phyloP scores from a whole-genome alignment of 2,888 invertebrate species.

The Lasioglossum oenotherae region DNA sequence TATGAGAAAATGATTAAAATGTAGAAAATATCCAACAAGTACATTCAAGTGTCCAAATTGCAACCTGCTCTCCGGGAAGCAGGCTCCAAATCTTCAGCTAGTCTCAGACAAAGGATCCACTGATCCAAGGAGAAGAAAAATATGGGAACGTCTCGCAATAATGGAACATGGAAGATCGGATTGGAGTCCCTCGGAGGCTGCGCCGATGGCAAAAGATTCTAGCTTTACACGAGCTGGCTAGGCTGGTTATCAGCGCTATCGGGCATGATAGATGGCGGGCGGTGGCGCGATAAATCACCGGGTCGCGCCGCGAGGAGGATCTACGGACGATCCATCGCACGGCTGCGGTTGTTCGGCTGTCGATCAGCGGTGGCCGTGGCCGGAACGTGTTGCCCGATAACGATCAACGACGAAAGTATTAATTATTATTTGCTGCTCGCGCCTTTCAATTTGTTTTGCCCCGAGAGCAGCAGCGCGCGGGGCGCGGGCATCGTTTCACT shows the following conservation, averaged over 20 bases:
- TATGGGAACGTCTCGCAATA: not conserved
- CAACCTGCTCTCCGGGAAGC: not conserved
- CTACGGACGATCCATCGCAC: constrained; percentile 57
- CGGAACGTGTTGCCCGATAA: constrained; percentile 55
- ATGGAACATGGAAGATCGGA: not conserved
- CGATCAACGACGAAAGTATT: constrained; percentile 73
- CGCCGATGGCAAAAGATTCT: constrained; percentile 51
- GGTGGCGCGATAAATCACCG: constrained; percentile 75
- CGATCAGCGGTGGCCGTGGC: constrained; percentile 62
- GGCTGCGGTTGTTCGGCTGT: constrained; percentile 58
- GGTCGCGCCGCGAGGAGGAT: constrained; percentile 66
- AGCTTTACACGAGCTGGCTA: constrained; percentile 54
- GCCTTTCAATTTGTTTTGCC: constrained; percentile 67
- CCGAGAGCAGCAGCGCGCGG: constrained; percentile 32
- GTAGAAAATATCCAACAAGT: not conserved
- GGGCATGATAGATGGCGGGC: constrained; percentile 74
- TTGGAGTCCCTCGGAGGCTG: constrained; percentile 13
- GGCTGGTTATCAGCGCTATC: constrained; percentile 66
- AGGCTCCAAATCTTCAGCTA: not conserved
- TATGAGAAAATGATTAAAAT: not conserved
- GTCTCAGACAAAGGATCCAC: not conserved
- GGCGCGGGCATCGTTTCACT: constrained; percentile 56
- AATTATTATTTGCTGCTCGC: constrained; percentile 70
- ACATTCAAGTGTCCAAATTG: not conserved
- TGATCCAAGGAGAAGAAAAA: not conserved